Evolutionary conservation across 2,797 vertebrate genomes (phyloP).

Genomic region (Podargus strigoides): DNA sequence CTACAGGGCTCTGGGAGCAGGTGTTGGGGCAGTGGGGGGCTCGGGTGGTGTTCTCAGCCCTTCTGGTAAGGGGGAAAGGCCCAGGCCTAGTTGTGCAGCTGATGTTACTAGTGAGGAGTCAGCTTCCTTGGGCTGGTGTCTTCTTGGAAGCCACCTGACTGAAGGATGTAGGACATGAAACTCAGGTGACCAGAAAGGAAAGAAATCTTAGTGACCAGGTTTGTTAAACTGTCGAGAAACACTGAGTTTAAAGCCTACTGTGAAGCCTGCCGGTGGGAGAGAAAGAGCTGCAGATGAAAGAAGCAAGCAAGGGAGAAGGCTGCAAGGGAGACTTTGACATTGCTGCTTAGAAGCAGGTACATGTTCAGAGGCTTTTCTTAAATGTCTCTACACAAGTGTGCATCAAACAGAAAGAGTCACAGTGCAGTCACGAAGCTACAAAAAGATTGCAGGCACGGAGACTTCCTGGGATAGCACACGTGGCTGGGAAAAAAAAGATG

Average conservation of each 20-base stretch:
- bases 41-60: not conserved
- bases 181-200: not conserved
- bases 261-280: not conserved
- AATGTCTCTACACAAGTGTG: not conserved
- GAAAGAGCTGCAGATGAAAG: not conserved
- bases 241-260: not conserved
- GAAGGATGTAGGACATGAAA: not conserved
- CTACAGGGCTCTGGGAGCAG: not conserved
- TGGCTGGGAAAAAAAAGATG: not conserved
- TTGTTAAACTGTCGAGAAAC: not conserved
- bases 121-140: not conserved
- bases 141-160: not conserved
- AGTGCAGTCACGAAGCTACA: not conserved
- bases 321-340: not conserved
- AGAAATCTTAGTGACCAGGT: not conserved
- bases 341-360: not conserved
- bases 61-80: not conserved
- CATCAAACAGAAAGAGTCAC: not conserved
- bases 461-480: not conserved
- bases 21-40: not conserved
- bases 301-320: not conserved
- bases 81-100: not conserved
- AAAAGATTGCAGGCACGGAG: not conserved
- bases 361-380: not conserved
- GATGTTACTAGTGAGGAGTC: not conserved